These are phyloP conservation scores for Heteronetta atricapilla DNA, from an alignment of 2,113 vertebrate species.

Conservation along the genomic window DNA sequence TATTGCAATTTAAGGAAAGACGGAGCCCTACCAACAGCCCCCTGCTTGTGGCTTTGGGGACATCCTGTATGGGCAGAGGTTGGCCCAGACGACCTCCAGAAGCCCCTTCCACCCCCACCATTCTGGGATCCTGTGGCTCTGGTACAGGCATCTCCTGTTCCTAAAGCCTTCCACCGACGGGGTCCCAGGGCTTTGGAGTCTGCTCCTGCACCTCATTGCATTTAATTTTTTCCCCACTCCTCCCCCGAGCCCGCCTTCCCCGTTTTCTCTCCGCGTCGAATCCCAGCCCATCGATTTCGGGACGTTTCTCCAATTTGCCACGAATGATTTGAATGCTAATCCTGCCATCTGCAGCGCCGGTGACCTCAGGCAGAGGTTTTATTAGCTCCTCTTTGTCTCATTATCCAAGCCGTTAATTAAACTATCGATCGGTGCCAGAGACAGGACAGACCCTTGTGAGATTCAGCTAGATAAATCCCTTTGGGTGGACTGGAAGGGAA, in stretches of 20 bases:
- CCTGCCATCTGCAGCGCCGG: rapidly evolving
- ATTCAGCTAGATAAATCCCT: background rate
- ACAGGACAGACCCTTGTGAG: background rate
- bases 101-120: background rate
- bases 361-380: rapidly evolving
- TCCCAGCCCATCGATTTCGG: background rate
- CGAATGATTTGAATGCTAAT: background rate
- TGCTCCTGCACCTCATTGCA: rapidly evolving
- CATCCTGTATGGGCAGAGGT: background rate
- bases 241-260: background rate
- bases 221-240: background rate
- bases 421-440: constrained; percentile 27
- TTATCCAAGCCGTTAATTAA: constrained; percentile 3
- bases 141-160: background rate
- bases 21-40: background rate
- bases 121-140: background rate
- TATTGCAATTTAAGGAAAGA: background rate
- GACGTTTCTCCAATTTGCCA: background rate
- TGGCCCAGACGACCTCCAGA: background rate
- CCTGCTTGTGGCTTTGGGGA: background rate
- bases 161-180: background rate
- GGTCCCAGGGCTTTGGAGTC: background rate
- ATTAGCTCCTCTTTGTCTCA: background rate
- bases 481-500: background rate
- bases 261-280: rapidly evolving